A percentile compares a stretch with the other conserved stretches of the same genome.
Evolutionary conservation across 1,140 invertebrate species (phyloP).

Genomic region (Charaxes varanes): DNA sequence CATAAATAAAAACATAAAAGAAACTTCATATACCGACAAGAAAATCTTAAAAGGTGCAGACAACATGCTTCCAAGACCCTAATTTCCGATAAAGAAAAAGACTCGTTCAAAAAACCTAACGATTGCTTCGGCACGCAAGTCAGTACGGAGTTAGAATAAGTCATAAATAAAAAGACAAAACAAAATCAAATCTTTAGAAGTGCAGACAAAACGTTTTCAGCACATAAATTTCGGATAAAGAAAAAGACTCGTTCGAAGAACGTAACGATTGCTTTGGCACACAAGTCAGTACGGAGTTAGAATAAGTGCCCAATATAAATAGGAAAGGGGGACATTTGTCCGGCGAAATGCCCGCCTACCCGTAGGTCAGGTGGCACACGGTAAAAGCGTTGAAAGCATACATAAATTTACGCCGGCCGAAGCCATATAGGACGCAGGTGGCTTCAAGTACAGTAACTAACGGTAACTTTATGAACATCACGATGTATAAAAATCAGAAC

Average conservation of each 20-base stretch:
- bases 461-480: conserved; percentile 13
- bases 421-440: conserved; percentile 57
- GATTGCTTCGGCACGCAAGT: too few species aligned
- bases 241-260: conserved; percentile 19
- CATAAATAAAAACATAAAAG: too few species aligned
- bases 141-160: too few species aligned
- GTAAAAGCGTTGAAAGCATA: conserved; percentile 68
- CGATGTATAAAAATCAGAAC: conserved; percentile 15
- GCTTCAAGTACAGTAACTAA: conserved; percentile 39
- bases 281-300: conserved; percentile 33
- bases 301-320: conserved; percentile 57
- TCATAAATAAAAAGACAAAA: too few species aligned
- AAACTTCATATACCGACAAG: too few species aligned
- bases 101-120: too few species aligned
- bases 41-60: conserved; percentile 10
- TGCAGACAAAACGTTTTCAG: conserved; percentile 14
- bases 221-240: conserved; percentile 18
- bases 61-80: too few species aligned
- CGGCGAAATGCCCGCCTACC: conserved; percentile 53
- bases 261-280: conserved; percentile 24
- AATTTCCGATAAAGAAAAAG: background rate
- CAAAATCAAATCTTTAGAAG: conserved; percentile 8
- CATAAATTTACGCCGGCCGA: conserved; percentile 66
- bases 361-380: conserved; percentile 69
- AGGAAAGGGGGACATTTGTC: conserved; percentile 55